Conservation (phyloP, 2,797 vertebrate species). For the Pangasius krempfi region DNA sequence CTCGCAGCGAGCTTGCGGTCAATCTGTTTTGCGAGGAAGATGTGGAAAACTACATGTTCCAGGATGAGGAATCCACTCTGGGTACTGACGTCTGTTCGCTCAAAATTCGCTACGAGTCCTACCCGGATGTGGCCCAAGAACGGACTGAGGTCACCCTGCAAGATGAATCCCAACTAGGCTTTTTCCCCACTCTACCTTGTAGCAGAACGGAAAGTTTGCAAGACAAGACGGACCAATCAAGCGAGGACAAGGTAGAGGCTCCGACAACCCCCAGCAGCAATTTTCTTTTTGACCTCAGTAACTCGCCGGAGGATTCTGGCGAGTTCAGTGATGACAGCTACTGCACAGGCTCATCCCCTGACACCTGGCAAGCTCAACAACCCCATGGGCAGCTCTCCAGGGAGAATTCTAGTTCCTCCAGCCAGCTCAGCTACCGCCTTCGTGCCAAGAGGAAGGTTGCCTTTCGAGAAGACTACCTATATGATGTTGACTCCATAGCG, state of each 20-base stretch:
- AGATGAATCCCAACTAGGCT: constrained; percentile 86
- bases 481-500: constrained; percentile 87
- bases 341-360: constrained; percentile 84
- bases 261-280: constrained; percentile 75
- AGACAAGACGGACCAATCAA: constrained; percentile 66
- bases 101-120: constrained; percentile 88
- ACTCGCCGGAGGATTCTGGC: constrained; percentile 83
- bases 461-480: constrained; percentile 88
- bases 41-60: constrained; percentile 91
- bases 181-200: constrained; percentile 86
- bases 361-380: constrained; percentile 79
- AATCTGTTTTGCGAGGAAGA: constrained; percentile 90
- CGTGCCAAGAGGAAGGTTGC: constrained; percentile 87
- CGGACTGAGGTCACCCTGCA: constrained; percentile 79
- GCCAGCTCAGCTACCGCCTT: constrained; percentile 85
- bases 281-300: constrained; percentile 82
- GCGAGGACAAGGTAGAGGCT: constrained; percentile 76
- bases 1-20: constrained; percentile 88
- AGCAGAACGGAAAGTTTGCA: constrained; percentile 73
- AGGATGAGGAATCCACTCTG: constrained; percentile 85
- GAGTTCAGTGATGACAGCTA: constrained; percentile 85
- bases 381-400: constrained; percentile 80
- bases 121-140: constrained; percentile 85
- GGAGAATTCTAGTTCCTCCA: constrained; percentile 80
- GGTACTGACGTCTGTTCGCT: constrained; percentile 87